Base-by-base conservation (phyloP, 2,797 vertebrate species). In the Hoplostethus atlanticus region DNA sequence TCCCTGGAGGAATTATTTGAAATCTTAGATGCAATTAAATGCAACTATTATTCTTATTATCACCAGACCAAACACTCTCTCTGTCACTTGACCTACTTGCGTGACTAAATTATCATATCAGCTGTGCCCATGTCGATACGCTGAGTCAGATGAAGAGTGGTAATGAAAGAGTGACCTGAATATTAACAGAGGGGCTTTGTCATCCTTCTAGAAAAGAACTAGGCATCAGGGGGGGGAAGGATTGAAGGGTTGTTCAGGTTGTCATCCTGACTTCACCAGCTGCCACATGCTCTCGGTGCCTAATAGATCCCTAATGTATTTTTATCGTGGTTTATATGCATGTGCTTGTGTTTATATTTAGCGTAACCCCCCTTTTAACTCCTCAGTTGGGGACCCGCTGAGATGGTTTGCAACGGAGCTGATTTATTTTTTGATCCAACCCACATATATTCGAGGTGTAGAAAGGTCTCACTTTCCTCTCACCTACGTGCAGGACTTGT, bases 391-490 rank as follows among this genome's bases (percentile, higher is more conserved):
- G 89, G 87, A 87, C 72, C 74, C 75, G 84, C 84, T 72, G 76
- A 46, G 38, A 68, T 55, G 58, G 61, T 84, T 83, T 81, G 89
- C 78, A 83, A 86, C 42, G 42, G 81, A 87, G 87, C 82, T 81
- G 73, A 89, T 89, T 91, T 92, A 93, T 92, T 92, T 93, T 92
- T 87, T 84, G 77, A 87, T 87, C 73, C 62, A 76, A 75, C 77
- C 68, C 50, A 66, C 62, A 87, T 90, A 84, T 86, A 87, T 79
- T 87, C 58, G 54, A 34, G 70, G 83, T 79, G 80, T 58, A 36
- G 86, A 87, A 76, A 86, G 84, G 83, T 90, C 47, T 91, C 78
- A 82, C 74, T 84, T 72, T 85, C 72, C 76, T 72, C 65, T 76
- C 62, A 74, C 84, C 78, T 81, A 75, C 79, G 60, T 71, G 47